A percentile compares a stretch with the other conserved stretches of the same genome.
Conservation (phyloP, 2,113 vertebrate species). For the Ictidomys tridecemlineatus region DNA sequence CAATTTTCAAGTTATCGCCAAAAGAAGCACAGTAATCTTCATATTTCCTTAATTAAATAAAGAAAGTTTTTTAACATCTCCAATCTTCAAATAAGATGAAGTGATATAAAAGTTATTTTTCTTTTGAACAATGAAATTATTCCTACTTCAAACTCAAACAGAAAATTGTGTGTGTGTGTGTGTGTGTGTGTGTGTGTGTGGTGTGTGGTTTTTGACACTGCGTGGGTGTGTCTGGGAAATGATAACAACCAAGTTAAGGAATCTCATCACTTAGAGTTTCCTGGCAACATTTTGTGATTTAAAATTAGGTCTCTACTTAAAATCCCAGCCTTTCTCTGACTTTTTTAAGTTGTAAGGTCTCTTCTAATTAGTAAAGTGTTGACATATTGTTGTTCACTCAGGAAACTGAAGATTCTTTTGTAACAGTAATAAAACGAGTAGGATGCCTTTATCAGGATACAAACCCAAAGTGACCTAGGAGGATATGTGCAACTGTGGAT, state of each 20-base stretch:
- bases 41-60: slow-evolving; percentile 42
- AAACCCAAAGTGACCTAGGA: slow-evolving; percentile 47
- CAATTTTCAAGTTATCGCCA: slow-evolving; percentile 34
- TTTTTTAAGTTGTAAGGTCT: slow-evolving; percentile 59
- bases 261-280: slow-evolving; percentile 56
- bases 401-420: slow-evolving; percentile 31
- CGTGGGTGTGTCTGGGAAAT: slow-evolving; percentile 57
- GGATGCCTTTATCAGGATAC: slow-evolving; percentile 36
- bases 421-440: slow-evolving; percentile 48
- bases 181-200: background rate
- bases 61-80: background rate
- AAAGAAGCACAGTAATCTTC: slow-evolving; percentile 20
- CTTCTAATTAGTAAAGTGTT: slow-evolving; percentile 71
- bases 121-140: slow-evolving; percentile 50
- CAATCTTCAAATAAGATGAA: slow-evolving; percentile 60
- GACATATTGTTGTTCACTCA: slow-evolving; percentile 62
- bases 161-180: background rate
- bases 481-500: background rate
- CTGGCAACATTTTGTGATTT: slow-evolving; percentile 52
- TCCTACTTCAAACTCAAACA: slow-evolving; percentile 53
- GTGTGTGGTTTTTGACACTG: background rate
- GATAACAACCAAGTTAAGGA: slow-evolving; percentile 58
- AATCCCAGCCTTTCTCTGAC: slow-evolving; percentile 30
- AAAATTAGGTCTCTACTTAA: slow-evolving; percentile 74
- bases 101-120: slow-evolving; percentile 38